Evolutionary conservation across 2,888 invertebrate species (phyloP).

Genomic region (Drosophila gaucha): DNA sequence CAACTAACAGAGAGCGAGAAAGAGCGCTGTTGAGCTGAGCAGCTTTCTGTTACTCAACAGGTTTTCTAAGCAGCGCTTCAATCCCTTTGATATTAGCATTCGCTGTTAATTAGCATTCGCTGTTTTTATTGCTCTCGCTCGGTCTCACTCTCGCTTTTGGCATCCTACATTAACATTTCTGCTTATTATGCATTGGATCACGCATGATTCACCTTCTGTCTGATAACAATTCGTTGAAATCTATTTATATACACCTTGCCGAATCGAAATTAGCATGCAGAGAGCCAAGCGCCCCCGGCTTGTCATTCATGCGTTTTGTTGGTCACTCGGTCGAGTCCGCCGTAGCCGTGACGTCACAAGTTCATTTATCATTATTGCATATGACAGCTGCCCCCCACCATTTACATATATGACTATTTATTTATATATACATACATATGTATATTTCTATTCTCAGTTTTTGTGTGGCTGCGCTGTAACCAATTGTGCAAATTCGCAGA

Average conservation of each 20-base stretch:
- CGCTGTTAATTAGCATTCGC: background rate
- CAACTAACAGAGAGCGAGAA: background rate
- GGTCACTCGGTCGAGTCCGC: slow-evolving; percentile 43
- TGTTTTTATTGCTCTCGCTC: no score
- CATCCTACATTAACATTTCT: slow-evolving; percentile 28
- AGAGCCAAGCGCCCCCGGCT: slow-evolving; percentile 25
- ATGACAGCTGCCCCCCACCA: slow-evolving; percentile 15
- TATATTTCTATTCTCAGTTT: slow-evolving; percentile 6
- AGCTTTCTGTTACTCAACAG: background rate
- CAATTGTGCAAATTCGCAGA: slow-evolving; percentile 54
- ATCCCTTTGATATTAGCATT: background rate
- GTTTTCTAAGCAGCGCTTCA: background rate
- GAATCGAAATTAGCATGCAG: slow-evolving; percentile 39
- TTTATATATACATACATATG: background rate
- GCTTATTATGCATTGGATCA: slow-evolving; percentile 45
- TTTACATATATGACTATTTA: no score
- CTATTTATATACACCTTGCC: slow-evolving; percentile 25
- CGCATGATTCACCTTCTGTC: slow-evolving; percentile 65
- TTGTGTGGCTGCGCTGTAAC: background rate
- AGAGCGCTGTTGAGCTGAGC: background rate
- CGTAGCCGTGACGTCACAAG: slow-evolving; percentile 60
- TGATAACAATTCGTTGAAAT: slow-evolving; percentile 31
- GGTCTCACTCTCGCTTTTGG: slow-evolving; percentile 1
- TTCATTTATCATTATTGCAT: slow-evolving; percentile 30
- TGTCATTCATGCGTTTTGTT: slow-evolving; percentile 32